Evolutionary conservation across 2,113 vertebrate genomes (phyloP).

Genomic region (Platanista minor): DNA sequence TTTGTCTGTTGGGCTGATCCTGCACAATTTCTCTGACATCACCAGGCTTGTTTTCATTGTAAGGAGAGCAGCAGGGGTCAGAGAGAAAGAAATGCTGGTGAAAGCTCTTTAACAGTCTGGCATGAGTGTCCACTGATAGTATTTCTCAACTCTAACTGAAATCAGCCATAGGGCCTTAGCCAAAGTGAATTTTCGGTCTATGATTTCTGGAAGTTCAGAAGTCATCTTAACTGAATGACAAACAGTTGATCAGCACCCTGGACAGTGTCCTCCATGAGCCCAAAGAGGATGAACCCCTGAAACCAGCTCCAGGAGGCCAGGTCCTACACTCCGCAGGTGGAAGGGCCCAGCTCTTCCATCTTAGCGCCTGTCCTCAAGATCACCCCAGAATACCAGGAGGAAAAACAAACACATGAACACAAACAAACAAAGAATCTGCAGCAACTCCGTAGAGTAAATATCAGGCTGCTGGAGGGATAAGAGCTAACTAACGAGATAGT

Average conservation of each 20-base stretch:
- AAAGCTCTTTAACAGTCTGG: not conserved
- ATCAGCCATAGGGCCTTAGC: not conserved
- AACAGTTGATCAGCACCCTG: slow-evolving; percentile 37
- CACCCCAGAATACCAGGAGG: not conserved
- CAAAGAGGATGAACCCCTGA: not conserved
- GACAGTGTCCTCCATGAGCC: not conserved
- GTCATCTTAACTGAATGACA: not conserved
- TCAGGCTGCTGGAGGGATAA: too few species aligned
- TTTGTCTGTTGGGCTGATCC: not conserved
- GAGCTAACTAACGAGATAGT: not conserved
- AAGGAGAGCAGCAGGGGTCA: not conserved
- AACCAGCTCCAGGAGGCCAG: not conserved
- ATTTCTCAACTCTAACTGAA: slow-evolving; percentile 25
- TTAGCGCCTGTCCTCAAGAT: not conserved
- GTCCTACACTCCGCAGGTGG: too few species aligned
- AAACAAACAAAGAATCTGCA: not conserved
- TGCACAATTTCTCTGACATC: not conserved
- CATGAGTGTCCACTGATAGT: not conserved
- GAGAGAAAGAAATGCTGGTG: not conserved
- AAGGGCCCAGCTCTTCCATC: not conserved
- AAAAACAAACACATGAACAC: not conserved
- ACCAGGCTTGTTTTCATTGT: not conserved
- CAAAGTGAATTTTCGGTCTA: not conserved
- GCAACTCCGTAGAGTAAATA: not conserved
- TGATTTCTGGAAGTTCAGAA: not conserved